Evolutionary conservation across 2,888 invertebrate species (phyloP).

Genomic region (Beris chalybata): DNA sequence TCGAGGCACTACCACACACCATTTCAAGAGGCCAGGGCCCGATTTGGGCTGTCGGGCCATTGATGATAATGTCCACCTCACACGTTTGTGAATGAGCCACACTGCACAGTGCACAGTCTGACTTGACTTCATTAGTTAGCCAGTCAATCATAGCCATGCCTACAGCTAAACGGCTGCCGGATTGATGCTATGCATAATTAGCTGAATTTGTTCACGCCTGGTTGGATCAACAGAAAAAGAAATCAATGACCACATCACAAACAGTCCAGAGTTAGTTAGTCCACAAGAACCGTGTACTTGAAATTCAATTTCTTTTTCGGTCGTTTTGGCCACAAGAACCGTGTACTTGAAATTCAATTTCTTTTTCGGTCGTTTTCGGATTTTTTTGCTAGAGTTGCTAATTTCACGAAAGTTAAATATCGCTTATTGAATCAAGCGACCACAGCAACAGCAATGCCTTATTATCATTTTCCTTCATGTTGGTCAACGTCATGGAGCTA

Average conservation of each 20-base stretch:
- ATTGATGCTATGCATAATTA: too few species aligned
- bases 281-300: background rate
- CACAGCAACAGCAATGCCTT: background rate
- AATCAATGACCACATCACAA: slow-evolving; percentile 16
- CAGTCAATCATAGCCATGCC: too few species aligned
- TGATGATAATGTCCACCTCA: too few species aligned
- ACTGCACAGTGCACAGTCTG: too few species aligned
- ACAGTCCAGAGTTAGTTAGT: background rate
- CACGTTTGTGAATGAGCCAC: too few species aligned
- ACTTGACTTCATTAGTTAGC: too few species aligned
- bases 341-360: background rate
- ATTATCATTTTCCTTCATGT: slow-evolving; percentile 14
- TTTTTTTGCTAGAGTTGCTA: background rate
- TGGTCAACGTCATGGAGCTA: slow-evolving; percentile 2
- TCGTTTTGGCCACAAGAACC: background rate
- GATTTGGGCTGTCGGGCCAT: too few species aligned
- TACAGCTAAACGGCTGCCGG: too few species aligned
- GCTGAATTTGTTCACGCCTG: too few species aligned
- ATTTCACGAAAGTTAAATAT: background rate
- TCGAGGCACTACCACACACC: too few species aligned
- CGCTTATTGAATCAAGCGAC: background rate
- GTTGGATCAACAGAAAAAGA: background rate
- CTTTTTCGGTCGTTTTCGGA: background rate
- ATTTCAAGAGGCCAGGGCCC: too few species aligned
- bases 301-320: background rate